phyloP scores from a whole-genome alignment of 2,797 vertebrate genomes.

The Tragelaphus oryx region DNA sequence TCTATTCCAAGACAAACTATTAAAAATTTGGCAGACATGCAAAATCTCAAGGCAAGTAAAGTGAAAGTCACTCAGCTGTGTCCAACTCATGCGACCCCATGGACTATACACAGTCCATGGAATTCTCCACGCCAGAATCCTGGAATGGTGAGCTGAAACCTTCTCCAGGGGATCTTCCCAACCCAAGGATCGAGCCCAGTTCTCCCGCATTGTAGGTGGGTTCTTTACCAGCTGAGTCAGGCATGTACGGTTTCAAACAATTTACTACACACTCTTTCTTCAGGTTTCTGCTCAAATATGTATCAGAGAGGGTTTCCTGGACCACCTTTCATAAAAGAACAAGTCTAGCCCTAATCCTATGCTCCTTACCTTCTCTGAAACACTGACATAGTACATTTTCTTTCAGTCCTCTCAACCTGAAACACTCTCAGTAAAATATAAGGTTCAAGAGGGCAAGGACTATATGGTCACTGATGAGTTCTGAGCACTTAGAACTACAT shows the following conservation, averaged over 20 bases:
- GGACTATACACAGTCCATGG: background rate
- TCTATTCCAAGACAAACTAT: constrained; percentile 7
- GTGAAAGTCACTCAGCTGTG: background rate
- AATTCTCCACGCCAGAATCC: background rate
- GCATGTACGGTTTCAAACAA: background rate
- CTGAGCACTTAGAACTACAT: background rate
- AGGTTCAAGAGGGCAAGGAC: background rate
- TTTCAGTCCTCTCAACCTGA: background rate
- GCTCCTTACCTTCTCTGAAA: background rate
- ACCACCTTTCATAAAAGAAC: background rate
- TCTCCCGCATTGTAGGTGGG: background rate
- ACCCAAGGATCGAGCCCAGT: background rate
- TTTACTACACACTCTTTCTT: background rate
- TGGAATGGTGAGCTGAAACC: background rate
- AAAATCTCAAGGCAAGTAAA: background rate
- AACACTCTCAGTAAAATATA: background rate
- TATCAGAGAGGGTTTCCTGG: background rate
- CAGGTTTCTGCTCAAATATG: background rate
- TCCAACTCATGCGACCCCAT: background rate
- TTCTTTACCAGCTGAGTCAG: background rate
- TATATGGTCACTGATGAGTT: background rate
- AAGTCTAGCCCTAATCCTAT: background rate
- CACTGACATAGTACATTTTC: background rate
- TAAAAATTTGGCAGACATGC: background rate
- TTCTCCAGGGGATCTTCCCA: background rate